phyloP scores from a whole-genome alignment of 2,888 invertebrate genomes.

The Malacosoma neustria region DNA sequence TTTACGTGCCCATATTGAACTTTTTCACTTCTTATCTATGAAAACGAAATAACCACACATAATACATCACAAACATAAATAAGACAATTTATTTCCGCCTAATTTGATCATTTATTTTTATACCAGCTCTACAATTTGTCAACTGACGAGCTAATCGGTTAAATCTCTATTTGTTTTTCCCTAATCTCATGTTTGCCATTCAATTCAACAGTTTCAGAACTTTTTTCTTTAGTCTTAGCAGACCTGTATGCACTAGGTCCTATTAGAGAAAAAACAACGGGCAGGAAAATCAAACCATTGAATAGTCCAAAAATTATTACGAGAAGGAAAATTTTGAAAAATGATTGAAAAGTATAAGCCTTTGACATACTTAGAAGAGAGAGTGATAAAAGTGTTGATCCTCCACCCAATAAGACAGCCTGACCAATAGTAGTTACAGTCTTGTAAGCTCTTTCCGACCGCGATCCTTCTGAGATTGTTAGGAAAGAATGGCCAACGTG shows the following conservation, averaged over 20 bases:
- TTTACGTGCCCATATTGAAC: too few relatives aligned
- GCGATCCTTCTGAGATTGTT: constrained; percentile 69
- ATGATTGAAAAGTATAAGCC: constrained; percentile 85
- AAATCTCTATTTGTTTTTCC: constrained; percentile 18
- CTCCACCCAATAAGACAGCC: constrained; percentile 85
- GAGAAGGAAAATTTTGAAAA: constrained; percentile 83
- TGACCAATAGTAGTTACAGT: constrained; percentile 83
- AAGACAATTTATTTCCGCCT: too few relatives aligned
- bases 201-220: constrained; percentile 45
- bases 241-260: constrained; percentile 76
- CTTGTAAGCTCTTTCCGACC: constrained; percentile 74
- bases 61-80: too few relatives aligned
- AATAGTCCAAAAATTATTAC: constrained; percentile 86
- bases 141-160: too few relatives aligned
- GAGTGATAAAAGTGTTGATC: constrained; percentile 84
- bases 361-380: constrained; percentile 81
- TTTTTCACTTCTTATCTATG: too few relatives aligned
- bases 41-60: too few relatives aligned
- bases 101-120: too few relatives aligned
- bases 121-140: too few relatives aligned
- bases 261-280: constrained; percentile 82
- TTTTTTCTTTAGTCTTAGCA: constrained; percentile 21
- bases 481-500: constrained; percentile 88
- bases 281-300: constrained; percentile 84
- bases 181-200: constrained; percentile 35